A percentile compares a stretch with the other conserved stretches of the same genome.
Evolutionary conservation across 1,140 invertebrate genomes (phyloP).

Genomic region (Tribolium madens): DNA sequence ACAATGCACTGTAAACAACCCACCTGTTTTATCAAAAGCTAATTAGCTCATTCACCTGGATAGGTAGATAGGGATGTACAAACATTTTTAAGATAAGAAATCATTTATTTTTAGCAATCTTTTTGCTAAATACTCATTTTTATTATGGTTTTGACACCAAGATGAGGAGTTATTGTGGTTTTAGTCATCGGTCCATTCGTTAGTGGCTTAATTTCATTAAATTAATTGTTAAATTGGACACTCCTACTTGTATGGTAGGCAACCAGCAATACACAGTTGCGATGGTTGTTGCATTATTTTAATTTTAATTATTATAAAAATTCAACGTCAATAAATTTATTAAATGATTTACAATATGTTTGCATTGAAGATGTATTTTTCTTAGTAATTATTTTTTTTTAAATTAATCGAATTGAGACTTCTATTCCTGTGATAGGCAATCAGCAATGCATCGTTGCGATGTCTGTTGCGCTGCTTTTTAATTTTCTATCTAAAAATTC

Average conservation of each 20-base stretch:
- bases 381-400: too few species aligned
- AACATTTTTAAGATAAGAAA: not conserved
- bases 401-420: too few species aligned
- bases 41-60: constrained; percentile 12
- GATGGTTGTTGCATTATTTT: too few species aligned
- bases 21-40: constrained; percentile 16
- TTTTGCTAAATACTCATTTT: not conserved
- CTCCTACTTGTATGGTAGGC: not conserved
- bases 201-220: not conserved
- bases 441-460: too few species aligned
- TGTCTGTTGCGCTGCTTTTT: too few species aligned
- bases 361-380: too few species aligned
- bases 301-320: too few species aligned
- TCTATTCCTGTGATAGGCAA: too few species aligned
- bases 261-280: not conserved
- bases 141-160: not conserved
- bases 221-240: constrained; percentile 2
- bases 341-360: too few species aligned
- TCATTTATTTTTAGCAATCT: not conserved
- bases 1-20: constrained; percentile 29
- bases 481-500: too few species aligned
- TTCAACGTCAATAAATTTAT: too few species aligned
- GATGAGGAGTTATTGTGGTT: not conserved
- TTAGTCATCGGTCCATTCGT: not conserved
- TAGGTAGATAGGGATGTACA: constrained; percentile 13